phyloP scores from a whole-genome alignment of 2,797 vertebrate genomes.

The Sternotherus odoratus region DNA sequence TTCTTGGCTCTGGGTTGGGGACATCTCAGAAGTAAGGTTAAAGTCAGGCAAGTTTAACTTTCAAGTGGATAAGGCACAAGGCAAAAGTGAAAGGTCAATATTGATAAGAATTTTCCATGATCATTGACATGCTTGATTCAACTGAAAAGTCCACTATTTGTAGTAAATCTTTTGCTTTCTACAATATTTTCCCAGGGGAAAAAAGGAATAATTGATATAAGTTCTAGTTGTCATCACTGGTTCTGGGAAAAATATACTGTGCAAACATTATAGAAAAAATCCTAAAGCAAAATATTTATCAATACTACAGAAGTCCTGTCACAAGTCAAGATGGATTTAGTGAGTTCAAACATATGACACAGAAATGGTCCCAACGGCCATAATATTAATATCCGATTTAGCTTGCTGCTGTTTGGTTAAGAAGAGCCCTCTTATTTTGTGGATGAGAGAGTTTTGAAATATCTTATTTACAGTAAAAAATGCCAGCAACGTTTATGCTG shows the following conservation, averaged over 20 bases:
- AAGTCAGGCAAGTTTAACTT: not conserved
- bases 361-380: not conserved
- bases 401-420: not conserved
- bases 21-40: slow-evolving; percentile 7
- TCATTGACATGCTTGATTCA: slow-evolving; percentile 29
- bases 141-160: slow-evolving; percentile 31
- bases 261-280: not conserved
- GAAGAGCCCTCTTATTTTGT: not conserved
- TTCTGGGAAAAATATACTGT: not conserved
- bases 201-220: slow-evolving; percentile 31
- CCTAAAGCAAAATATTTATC: slow-evolving; percentile 32
- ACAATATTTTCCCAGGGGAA: slow-evolving; percentile 35
- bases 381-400: not conserved
- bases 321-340: not conserved
- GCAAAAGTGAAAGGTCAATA: slow-evolving; percentile 40
- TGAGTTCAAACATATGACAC: not conserved
- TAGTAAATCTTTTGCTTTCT: slow-evolving; percentile 20
- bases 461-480: not conserved
- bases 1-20: not conserved
- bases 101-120: slow-evolving; percentile 19
- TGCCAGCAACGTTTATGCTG: not conserved
- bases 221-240: not conserved
- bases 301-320: not conserved
- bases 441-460: not conserved
- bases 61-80: not conserved